Percentiles rank a stretch among this genome's conserved stretches.
Conservation (phyloP, 2,113 vertebrate genomes). For the Thryonomys swinderianus region DNA sequence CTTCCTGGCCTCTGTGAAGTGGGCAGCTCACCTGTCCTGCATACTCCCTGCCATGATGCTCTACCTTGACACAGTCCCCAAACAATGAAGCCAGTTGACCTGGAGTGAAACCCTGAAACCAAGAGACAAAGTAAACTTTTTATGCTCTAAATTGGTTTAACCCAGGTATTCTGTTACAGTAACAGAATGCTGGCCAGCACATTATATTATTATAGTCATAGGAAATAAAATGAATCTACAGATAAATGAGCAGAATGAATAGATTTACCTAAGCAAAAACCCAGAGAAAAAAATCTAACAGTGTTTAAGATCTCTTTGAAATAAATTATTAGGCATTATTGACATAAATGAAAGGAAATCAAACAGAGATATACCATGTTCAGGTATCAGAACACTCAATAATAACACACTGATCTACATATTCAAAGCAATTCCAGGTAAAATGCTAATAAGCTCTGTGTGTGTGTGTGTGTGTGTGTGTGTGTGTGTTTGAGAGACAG, state of each 20-base stretch:
- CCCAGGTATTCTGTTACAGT: not conserved
- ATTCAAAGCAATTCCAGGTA: slow-evolving; percentile 14
- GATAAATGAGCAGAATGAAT: slow-evolving; percentile 9
- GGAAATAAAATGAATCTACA: not conserved
- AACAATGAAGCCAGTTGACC: not conserved
- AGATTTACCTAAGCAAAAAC: not conserved
- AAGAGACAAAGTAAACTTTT: not conserved
- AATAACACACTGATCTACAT: not conserved
- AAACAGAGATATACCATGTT: not conserved
- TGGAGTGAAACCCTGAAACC: not conserved
- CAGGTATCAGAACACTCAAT: not conserved
- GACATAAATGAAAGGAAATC: not conserved
- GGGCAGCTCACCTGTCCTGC: not conserved
- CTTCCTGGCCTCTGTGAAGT: not conserved
- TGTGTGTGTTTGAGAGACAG: not conserved
- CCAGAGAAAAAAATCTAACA: not conserved
- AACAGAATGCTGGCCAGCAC: not conserved
- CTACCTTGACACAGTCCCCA: not conserved
- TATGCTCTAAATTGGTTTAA: not conserved
- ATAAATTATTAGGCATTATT: not conserved
- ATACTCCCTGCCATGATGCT: not conserved
- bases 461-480: not conserved
- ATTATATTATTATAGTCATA: not conserved
- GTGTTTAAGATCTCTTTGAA: slow-evolving; percentile 6
- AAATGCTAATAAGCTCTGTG: not conserved